A percentile compares a stretch with the other conserved stretches of the same genome.
Evolutionary conservation across 1,140 invertebrate species (phyloP).

Genomic region (Drosophila persimilis): DNA sequence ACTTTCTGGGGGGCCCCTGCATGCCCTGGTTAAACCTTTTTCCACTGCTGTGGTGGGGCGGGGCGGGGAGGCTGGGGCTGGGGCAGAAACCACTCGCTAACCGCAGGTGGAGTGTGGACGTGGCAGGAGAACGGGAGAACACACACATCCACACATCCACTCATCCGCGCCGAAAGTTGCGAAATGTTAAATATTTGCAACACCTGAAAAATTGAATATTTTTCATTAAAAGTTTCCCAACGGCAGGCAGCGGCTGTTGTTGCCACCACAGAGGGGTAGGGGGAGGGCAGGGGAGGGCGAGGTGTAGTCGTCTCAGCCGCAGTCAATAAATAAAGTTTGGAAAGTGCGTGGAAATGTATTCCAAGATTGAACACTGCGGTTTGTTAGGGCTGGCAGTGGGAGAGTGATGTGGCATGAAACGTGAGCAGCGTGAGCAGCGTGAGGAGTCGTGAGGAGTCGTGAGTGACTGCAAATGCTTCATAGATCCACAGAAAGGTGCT

Average conservation of each 20-base stretch:
- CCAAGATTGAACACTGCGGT: conserved; percentile 6
- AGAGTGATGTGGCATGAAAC: background rate
- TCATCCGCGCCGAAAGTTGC: conserved; percentile 41
- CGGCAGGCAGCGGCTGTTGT: conserved; percentile 33
- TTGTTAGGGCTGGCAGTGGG: background rate
- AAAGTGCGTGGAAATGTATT: conserved; percentile 67
- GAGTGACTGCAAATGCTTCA: too few relatives aligned
- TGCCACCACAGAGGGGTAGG: background rate
- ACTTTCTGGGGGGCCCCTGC: background rate
- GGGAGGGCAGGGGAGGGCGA: background rate
- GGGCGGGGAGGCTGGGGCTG: too few relatives aligned
- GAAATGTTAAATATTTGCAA: conserved; percentile 74
- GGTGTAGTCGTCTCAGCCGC: conserved; percentile 18
- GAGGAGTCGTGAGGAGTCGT: too few relatives aligned
- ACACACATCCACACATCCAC: conserved; percentile 7
- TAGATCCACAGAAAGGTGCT: too few relatives aligned
- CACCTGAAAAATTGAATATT: conserved; percentile 80
- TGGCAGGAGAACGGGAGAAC: background rate
- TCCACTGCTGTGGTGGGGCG: background rate
- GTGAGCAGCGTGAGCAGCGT: too few relatives aligned
- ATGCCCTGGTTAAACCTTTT: conserved; percentile 21
- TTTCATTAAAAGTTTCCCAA: conserved; percentile 74
- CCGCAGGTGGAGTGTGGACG: conserved; percentile 13
- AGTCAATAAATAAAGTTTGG: conserved; percentile 78
- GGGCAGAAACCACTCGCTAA: conserved; percentile 13